Evolutionary conservation across 2,113 vertebrate species (phyloP).

Genomic region (Cariama cristata): DNA sequence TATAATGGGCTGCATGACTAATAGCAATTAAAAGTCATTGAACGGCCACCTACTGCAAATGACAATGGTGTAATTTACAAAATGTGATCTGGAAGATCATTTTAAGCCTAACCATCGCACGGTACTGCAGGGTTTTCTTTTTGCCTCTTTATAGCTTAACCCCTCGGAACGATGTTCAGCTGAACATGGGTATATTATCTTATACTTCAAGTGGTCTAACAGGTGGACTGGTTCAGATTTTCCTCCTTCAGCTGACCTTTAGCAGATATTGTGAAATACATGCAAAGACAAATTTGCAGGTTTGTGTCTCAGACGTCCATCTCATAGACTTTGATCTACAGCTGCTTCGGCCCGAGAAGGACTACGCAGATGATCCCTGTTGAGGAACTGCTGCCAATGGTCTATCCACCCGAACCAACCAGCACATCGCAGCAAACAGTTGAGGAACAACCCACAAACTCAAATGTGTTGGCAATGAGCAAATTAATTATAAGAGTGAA

Average conservation of each 20-base stretch:
- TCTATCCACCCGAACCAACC: background rate
- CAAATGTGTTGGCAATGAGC: background rate
- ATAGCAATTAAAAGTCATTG: background rate
- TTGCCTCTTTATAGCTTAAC: background rate
- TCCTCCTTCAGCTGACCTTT: background rate
- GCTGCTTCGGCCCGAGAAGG: background rate
- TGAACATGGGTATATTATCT: background rate
- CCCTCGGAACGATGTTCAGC: background rate
- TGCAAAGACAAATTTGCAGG: background rate
- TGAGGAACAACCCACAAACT: background rate
- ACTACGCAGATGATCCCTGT: background rate
- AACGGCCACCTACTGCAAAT: background rate
- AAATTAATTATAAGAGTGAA: background rate
- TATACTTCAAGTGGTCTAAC: background rate
- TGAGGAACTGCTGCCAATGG: background rate
- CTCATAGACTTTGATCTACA: background rate
- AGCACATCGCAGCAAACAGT: accelerated
- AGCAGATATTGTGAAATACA: background rate
- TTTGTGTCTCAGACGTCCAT: background rate
- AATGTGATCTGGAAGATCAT: background rate
- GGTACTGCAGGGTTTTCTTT: background rate
- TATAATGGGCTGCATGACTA: background rate
- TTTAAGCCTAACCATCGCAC: background rate
- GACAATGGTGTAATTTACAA: background rate
- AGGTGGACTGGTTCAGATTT: background rate